Conservation (phyloP, 2,888 invertebrate genomes). For the Agapostemon virescens region DNA sequence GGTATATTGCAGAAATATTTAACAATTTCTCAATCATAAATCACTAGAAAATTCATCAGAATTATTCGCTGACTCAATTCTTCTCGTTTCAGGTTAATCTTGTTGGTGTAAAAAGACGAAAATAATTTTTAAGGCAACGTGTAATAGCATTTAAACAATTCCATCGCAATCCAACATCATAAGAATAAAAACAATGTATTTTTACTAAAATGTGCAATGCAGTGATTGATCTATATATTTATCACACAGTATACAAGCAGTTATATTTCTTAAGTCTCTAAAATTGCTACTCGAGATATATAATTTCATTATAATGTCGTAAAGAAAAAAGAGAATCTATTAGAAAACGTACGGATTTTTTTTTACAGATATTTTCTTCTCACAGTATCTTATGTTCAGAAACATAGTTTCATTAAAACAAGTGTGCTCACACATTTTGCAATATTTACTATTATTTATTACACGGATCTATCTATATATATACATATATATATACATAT, state of each 20-base stretch:
- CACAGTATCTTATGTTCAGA: conserved; percentile 34
- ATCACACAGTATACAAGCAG: conserved; percentile 46
- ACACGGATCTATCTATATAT: conserved; percentile 10
- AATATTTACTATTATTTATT: conserved; percentile 27
- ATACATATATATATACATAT: too few species aligned
- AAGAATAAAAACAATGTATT: conserved; percentile 56
- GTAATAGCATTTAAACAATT: conserved; percentile 43
- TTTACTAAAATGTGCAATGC: conserved; percentile 50
- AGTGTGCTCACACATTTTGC: conserved; percentile 20
- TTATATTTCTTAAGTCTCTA: conserved; percentile 43
- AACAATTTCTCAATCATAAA: not conserved
- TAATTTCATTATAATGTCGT: conserved; percentile 20
- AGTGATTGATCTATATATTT: conserved; percentile 39
- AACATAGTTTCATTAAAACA: conserved; percentile 42
- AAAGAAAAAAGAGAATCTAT: conserved; percentile 26
- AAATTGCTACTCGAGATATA: conserved; percentile 34
- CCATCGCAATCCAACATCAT: conserved; percentile 23
- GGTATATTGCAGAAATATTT: conserved; percentile 68
- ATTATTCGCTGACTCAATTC: not conserved
- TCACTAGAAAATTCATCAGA: not conserved
- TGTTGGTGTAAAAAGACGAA: conserved; percentile 2
- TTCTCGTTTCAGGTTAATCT: conserved; percentile 42
- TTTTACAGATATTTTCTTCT: conserved; percentile 32
- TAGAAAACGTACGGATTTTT: conserved; percentile 7
- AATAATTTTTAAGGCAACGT: conserved; percentile 30